These are phyloP conservation scores for Drosophila chauvacae DNA, from an alignment of 1,140 invertebrate species.

Conservation along the genomic window DNA sequence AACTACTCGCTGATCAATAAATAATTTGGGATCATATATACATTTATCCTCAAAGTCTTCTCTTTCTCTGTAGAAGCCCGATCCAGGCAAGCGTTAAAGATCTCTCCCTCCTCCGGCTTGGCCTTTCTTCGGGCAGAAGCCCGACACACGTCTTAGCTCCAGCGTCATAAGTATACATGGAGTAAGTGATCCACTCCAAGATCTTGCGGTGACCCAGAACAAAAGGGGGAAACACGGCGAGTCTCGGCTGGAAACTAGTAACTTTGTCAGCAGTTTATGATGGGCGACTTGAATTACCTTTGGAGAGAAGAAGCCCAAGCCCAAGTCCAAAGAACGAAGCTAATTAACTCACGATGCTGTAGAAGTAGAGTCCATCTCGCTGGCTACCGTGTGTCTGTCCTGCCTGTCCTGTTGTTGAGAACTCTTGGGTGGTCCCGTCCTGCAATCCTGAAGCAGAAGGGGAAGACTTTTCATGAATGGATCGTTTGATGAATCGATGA, in stretches of 20 bases:
- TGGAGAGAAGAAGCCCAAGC: constrained; percentile 9
- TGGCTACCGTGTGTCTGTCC: constrained; percentile 27
- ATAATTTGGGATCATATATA: background rate
- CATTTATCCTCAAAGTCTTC: too few species aligned
- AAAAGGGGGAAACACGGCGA: constrained; percentile 13
- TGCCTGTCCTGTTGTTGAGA: background rate
- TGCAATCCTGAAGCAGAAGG: constrained; percentile 5
- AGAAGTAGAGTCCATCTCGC: constrained; percentile 5
- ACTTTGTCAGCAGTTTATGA: constrained; percentile 77
- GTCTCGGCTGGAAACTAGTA: constrained; percentile 25
- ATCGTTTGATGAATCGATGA: constrained; percentile 28
- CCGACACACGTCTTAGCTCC: constrained; percentile 57
- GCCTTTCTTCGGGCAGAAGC: constrained; percentile 54
- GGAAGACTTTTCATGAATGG: constrained; percentile 32
- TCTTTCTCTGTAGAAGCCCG: constrained; percentile 44
- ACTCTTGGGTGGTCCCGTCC: constrained; percentile 38
- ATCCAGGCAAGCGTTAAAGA: constrained; percentile 71
- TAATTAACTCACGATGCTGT: constrained; percentile 42
- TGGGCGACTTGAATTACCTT: constrained; percentile 70
- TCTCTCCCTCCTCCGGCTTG: background rate
- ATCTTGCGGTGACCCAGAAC: constrained; percentile 68
- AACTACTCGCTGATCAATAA: background rate
- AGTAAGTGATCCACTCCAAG: constrained; percentile 53
- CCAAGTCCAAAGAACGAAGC: background rate
- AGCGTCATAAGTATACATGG: constrained; percentile 4